These are phyloP conservation scores for Motacilla tschutschensis DNA, from an alignment of 2,113 vertebrate genomes.

Conservation along the genomic window DNA sequence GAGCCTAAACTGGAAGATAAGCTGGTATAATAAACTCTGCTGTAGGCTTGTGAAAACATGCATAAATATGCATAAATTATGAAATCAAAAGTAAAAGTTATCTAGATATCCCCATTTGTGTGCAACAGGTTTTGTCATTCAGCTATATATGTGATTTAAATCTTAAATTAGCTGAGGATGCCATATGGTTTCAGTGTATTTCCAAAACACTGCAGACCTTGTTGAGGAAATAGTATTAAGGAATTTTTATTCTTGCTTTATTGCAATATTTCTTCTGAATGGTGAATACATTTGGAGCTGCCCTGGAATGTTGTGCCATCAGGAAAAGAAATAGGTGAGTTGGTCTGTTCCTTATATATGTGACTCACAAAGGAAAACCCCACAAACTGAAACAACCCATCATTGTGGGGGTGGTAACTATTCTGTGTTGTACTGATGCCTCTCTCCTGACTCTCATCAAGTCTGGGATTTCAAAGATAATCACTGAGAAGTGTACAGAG, in stretches of 20 bases:
- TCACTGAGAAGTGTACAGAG: not conserved
- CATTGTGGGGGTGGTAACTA: not conserved
- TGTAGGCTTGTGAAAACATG: not conserved
- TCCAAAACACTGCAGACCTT: not conserved
- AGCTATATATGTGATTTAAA: not conserved
- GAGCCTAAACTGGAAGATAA: not conserved
- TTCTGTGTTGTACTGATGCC: not conserved
- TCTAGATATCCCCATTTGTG: not conserved
- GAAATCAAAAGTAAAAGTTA: not conserved
- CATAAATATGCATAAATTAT: not conserved
- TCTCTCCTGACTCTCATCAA: not conserved
- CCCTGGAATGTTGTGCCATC: not conserved
- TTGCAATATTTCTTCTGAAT: not conserved
- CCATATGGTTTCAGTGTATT: not conserved
- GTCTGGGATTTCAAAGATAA: not conserved
- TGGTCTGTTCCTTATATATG: not conserved
- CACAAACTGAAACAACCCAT: not conserved
- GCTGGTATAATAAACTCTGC: not conserved
- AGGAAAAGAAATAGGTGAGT: not conserved
- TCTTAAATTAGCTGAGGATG: not conserved
- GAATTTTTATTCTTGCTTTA: not conserved
- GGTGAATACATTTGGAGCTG: not conserved
- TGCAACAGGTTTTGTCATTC: slow-evolving; percentile 1
- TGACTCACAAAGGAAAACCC: not conserved
- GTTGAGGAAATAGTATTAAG: not conserved